These are phyloP conservation scores for Portunus trituberculatus DNA, from an alignment of 1,140 invertebrate species.

Conservation along the genomic window DNA sequence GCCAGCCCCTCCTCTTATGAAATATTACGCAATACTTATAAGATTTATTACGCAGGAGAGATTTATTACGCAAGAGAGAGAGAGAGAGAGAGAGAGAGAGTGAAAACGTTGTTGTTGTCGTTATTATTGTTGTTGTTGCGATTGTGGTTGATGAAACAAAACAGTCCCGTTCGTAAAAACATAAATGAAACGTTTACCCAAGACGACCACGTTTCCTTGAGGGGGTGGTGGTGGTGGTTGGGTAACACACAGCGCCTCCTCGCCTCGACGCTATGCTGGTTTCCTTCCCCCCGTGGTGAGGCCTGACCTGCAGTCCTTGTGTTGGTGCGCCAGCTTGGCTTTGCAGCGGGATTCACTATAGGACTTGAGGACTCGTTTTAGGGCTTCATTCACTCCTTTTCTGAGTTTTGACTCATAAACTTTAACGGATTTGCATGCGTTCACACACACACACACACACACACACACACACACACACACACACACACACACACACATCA, in stretches of 20 bases:
- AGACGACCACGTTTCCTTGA: background rate
- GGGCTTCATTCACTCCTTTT: too few relatives aligned
- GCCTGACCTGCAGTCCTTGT: too few relatives aligned
- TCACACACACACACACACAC: background rate
- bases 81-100: slow-evolving; percentile 32
- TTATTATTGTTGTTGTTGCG: background rate
- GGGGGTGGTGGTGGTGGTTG: background rate
- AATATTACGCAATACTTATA: too few relatives aligned
- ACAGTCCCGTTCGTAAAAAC: background rate
- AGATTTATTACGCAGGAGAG: background rate
- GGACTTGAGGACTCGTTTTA: too few relatives aligned
- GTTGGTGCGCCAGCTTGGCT: too few relatives aligned
- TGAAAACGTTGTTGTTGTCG: background rate
- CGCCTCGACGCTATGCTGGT: too few relatives aligned
- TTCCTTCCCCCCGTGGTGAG: too few relatives aligned
- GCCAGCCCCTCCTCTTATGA: too few relatives aligned
- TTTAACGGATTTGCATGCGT: background rate
- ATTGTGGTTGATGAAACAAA: background rate
- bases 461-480: slow-evolving; percentile 23
- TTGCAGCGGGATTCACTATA: too few relatives aligned
- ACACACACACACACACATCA: background rate
- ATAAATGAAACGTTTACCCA: background rate
- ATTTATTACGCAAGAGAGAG: background rate
- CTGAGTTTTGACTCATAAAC: too few relatives aligned
- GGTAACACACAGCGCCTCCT: too few relatives aligned